These are phyloP conservation scores for Lissonota sp. DNA, from an alignment of 2,888 invertebrate genomes.

Conservation along the genomic window DNA sequence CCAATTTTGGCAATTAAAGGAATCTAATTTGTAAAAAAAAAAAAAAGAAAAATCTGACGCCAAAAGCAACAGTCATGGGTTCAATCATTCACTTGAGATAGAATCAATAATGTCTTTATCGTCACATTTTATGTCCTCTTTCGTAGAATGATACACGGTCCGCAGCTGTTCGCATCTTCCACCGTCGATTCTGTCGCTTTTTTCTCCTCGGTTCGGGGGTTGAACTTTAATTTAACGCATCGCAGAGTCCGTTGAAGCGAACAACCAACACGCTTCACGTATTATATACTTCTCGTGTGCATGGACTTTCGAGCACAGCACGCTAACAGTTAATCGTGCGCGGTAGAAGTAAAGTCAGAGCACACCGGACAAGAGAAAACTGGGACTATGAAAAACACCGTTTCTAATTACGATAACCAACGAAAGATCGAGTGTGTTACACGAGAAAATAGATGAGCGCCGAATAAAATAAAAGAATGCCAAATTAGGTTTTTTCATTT, in stretches of 20 bases:
- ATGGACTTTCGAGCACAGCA: neutral
- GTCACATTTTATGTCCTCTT: conserved; percentile 35
- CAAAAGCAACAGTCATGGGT: no score
- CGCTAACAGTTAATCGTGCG: neutral
- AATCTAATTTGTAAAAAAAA: no score
- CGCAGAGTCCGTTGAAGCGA: conserved; percentile 69
- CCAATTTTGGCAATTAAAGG: no score
- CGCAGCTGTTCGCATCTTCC: conserved; percentile 41
- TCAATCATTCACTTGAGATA: no score
- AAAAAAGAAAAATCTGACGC: no score
- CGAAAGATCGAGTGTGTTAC: neutral
- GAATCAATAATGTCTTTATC: neutral
- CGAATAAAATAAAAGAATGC: neutral
- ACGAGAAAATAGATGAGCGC: neutral
- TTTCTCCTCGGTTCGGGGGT: conserved; percentile 71
- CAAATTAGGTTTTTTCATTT: conserved; percentile 14
- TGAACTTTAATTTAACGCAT: conserved; percentile 83
- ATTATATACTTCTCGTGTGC: conserved; percentile 40
- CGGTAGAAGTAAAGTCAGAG: neutral
- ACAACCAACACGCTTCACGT: conserved; percentile 61
- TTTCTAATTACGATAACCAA: conserved; percentile 13
- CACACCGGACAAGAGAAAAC: neutral
- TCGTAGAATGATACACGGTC: conserved; percentile 15
- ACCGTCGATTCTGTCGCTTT: conserved; percentile 47
- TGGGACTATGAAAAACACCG: conserved; percentile 28